A percentile compares a stretch with the other conserved stretches of the same genome.
Conservation (phyloP, 2,888 invertebrate species). For the Notocelia uddmanniana region DNA sequence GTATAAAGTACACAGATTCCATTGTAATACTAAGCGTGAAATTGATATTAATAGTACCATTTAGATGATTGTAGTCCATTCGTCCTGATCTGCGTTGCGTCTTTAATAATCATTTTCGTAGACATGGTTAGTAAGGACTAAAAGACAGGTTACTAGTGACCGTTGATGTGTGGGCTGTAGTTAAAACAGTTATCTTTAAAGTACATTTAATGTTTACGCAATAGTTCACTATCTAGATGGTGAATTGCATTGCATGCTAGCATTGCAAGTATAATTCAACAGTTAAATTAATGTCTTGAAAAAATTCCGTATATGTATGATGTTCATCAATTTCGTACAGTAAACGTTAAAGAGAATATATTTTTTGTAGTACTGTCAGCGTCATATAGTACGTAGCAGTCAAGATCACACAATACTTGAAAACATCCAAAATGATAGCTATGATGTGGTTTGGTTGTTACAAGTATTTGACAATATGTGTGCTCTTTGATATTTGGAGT, state of each 20-base stretch:
- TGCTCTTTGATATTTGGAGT: too few species aligned
- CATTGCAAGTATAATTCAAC: not conserved
- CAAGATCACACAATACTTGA: too few species aligned
- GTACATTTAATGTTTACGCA: not conserved
- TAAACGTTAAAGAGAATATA: not conserved
- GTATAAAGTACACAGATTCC: not conserved
- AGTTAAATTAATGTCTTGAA: constrained; percentile 13
- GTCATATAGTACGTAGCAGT: too few species aligned
- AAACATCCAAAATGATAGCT: too few species aligned
- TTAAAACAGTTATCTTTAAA: not conserved
- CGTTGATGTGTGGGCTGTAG: constrained; percentile 6
- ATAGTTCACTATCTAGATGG: not conserved
- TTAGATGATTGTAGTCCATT: constrained; percentile 1
- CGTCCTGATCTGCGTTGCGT: not conserved
- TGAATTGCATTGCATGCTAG: too few species aligned
- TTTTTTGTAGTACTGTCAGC: constrained; percentile 20
- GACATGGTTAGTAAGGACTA: not conserved
- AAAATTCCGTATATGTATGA: not conserved
- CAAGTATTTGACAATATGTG: too few species aligned
- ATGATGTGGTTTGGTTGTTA: too few species aligned
- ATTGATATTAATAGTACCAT: not conserved
- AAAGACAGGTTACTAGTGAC: not conserved
- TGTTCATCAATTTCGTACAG: not conserved
- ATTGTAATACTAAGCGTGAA: not conserved
- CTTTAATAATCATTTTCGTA: not conserved